Evolutionary conservation across 2,113 vertebrate species (phyloP).

Genomic region (Cebus imitator): DNA sequence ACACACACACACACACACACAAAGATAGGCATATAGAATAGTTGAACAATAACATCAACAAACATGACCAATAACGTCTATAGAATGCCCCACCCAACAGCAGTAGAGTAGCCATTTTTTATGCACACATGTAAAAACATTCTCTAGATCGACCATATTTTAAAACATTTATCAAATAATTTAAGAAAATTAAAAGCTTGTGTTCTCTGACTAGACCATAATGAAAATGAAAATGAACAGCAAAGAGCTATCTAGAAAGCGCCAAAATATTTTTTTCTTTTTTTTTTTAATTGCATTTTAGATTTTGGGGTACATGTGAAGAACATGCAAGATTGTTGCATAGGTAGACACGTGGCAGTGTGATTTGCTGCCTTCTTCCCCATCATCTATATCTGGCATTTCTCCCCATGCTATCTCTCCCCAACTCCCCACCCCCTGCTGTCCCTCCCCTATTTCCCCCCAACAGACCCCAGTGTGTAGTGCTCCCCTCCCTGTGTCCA

Average conservation of each 20-base stretch:
- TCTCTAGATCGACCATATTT: not conserved
- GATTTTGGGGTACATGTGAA: too few species aligned
- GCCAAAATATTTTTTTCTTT: not conserved
- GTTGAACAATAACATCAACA: not conserved
- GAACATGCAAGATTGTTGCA: too few species aligned
- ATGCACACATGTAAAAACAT: not conserved
- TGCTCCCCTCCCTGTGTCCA: too few species aligned
- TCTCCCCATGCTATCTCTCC: too few species aligned
- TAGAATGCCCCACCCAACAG: not conserved
- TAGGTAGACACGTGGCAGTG: too few species aligned
- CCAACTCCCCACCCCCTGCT: too few species aligned
- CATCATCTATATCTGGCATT: too few species aligned
- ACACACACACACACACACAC: not conserved
- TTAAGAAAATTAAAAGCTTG: constrained; percentile 25
- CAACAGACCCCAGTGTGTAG: too few species aligned
- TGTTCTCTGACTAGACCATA: not conserved
- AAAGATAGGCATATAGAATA: not conserved
- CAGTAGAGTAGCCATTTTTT: not conserved
- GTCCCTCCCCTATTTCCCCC: too few species aligned
- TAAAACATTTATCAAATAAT: not conserved
- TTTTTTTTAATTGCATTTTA: too few species aligned
- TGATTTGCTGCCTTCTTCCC: too few species aligned
- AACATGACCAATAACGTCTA: not conserved
- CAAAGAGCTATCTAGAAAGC: not conserved
- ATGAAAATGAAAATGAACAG: not conserved